phyloP scores from a whole-genome alignment of 2,888 invertebrate genomes.

The Malachius bipustulatus region DNA sequence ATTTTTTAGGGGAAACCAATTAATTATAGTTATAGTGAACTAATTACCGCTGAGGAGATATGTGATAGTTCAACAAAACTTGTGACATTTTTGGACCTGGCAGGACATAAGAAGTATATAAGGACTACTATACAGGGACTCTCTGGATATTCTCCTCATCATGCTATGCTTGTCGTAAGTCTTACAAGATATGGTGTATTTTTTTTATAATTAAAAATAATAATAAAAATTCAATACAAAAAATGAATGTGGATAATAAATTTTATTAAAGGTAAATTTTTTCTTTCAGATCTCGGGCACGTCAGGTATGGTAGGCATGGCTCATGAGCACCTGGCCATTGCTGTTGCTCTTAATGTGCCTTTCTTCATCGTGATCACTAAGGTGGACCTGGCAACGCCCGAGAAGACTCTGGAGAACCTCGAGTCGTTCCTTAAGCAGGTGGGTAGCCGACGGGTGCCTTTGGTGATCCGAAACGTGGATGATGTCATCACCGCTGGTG shows the following conservation, averaged over 20 bases:
- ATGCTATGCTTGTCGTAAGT: constrained; percentile 73
- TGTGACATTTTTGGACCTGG: constrained; percentile 89
- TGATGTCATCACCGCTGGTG: constrained; percentile 64
- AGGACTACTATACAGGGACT: constrained; percentile 90
- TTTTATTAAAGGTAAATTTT: no score
- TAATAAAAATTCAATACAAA: no score
- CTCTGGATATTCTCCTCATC: constrained; percentile 87
- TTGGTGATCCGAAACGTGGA: constrained; percentile 53
- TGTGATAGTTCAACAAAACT: constrained; percentile 86
- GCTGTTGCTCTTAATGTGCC: constrained; percentile 73
- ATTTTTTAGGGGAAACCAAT: constrained; percentile 61
- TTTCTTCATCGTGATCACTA: constrained; percentile 87
- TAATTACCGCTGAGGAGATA: constrained; percentile 87
- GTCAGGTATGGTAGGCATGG: constrained; percentile 69
- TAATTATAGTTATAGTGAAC: constrained; percentile 78
- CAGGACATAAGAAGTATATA: constrained; percentile 92
- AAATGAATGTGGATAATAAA: no score
- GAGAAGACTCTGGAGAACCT: constrained; percentile 44
- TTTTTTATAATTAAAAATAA: no score
- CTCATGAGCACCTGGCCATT: constrained; percentile 84
- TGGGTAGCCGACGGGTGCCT: constrained; percentile 53
- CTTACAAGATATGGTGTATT: no score
- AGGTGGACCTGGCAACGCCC: constrained; percentile 72
- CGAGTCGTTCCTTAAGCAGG: constrained; percentile 50
- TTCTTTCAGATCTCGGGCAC: constrained; percentile 59